A percentile compares a stretch with the other conserved stretches of the same genome.
These are phyloP conservation scores for Ardeotis arabs DNA, from an alignment of 2,113 vertebrate genomes.

Conservation along the genomic window DNA sequence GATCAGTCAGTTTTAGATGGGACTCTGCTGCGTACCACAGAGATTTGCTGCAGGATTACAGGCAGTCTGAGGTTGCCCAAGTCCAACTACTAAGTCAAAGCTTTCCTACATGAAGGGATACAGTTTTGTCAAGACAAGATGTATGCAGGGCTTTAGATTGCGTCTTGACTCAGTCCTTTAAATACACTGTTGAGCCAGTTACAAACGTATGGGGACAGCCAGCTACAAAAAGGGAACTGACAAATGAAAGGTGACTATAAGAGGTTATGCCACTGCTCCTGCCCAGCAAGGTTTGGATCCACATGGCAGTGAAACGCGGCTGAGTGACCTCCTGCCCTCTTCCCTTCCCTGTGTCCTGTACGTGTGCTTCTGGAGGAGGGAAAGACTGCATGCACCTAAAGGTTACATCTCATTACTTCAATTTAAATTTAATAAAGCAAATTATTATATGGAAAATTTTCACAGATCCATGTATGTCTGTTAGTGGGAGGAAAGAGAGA, in stretches of 20 bases:
- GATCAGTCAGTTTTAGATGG: neutral
- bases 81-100: neutral
- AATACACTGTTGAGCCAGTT: neutral
- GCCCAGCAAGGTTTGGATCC: neutral
- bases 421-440: neutral
- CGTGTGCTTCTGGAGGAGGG: neutral
- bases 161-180: neutral
- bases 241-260: neutral
- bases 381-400: neutral
- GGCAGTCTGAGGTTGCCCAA: neutral
- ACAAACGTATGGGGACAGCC: neutral
- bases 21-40: neutral
- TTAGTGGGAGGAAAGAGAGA: neutral
- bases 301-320: neutral
- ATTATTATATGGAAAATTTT: neutral
- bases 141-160: neutral
- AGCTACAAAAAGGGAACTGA: neutral
- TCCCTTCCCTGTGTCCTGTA: neutral
- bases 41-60: neutral
- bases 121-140: neutral
- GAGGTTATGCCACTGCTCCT: neutral
- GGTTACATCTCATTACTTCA: neutral
- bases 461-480: neutral
- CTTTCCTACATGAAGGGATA: neutral
- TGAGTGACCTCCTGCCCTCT: neutral